Evolutionary conservation across 2,113 vertebrate genomes (phyloP), one percentile per base, ranked within the genome.

Genomic region (Prunella fulvescens): DNA sequence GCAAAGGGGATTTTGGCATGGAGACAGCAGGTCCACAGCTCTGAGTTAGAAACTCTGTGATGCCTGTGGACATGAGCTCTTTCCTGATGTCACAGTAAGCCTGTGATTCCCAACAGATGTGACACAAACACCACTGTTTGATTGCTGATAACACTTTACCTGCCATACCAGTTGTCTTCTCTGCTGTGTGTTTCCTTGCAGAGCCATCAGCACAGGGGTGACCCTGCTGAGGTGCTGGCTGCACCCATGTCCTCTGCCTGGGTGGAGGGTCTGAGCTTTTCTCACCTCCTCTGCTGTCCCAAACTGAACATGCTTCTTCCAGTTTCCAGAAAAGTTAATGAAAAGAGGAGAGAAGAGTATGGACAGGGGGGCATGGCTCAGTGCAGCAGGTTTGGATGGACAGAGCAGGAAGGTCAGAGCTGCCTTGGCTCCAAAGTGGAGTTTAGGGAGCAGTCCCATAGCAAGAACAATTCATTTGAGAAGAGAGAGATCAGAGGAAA

Each of bases 121-220:
- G 53, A 51, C 54, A 72, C 19, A 65, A 81, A 40, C 19, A 23
- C 17, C 42, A 17, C 29, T 26, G n/a, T 51, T 47, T 47, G 64
- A 54, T 12, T 66, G n/a, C 19, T 45, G 14, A 24, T 51, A 35
- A 45, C 35, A 10, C 37, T 61, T 39, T 48, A 42, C 20, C 76
- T 77, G 64, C 35, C 45, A 10, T 17, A 54, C 8, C 33, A 54
- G 20, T 19, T 53, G 23, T 28, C 37, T 29, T 31, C 35, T 81
- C 33, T 85, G 51, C 40, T 65, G 28, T 65, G 28, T 65, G 29
- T 2, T 54, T 44, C 51, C 24, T 53, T 5, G 8, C 51, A 77
- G 37, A 71, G 45, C 35, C 1, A 0, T 19, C 47, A 31, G 14
- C 40, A 29, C 47, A 23, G 1, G 11, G 11, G 28, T 0, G 0